Conservation (phyloP, 1,140 invertebrate genomes). For the Conopomorpha cramerella region DNA sequence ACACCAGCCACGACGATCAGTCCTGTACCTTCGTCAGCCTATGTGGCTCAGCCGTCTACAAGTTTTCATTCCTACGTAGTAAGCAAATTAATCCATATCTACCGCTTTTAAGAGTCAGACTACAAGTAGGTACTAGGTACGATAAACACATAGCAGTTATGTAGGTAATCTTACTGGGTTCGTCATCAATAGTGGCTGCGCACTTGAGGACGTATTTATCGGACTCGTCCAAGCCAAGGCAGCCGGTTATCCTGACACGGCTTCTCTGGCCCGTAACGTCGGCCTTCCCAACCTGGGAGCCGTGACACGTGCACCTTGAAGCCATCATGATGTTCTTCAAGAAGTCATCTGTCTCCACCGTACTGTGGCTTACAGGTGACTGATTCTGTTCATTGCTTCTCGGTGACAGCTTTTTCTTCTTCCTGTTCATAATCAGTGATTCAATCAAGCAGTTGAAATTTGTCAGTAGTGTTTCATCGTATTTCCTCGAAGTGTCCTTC, state of each 20-base stretch:
- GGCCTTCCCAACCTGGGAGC: neutral
- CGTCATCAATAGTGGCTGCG: constrained; percentile 26
- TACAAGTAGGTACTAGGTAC: neutral
- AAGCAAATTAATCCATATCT: neutral
- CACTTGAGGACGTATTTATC: constrained; percentile 32
- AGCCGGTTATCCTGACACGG: constrained; percentile 27
- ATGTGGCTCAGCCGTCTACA: neutral
- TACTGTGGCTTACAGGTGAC: neutral
- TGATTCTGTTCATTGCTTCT: constrained; percentile 3
- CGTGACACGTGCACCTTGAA: too few species aligned
- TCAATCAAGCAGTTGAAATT: constrained; percentile 18
- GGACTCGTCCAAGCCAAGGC: constrained; percentile 22
- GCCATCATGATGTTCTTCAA: neutral
- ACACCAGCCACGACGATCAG: too few species aligned
- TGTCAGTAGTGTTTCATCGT: constrained; percentile 10
- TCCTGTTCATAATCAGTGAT: constrained; percentile 30
- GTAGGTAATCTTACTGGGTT: constrained; percentile 22
- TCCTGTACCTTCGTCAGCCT: neutral
- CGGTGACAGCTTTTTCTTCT: constrained; percentile 12
- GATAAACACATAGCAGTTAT: neutral
- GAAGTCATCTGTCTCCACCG: neutral
- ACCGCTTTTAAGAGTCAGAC: neutral
- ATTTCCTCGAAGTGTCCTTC: constrained; percentile 18
- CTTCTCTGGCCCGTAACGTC: neutral
- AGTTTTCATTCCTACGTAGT: neutral